phyloP scores from a whole-genome alignment of 1,140 invertebrate species.

The Aradophagus sp. region DNA sequence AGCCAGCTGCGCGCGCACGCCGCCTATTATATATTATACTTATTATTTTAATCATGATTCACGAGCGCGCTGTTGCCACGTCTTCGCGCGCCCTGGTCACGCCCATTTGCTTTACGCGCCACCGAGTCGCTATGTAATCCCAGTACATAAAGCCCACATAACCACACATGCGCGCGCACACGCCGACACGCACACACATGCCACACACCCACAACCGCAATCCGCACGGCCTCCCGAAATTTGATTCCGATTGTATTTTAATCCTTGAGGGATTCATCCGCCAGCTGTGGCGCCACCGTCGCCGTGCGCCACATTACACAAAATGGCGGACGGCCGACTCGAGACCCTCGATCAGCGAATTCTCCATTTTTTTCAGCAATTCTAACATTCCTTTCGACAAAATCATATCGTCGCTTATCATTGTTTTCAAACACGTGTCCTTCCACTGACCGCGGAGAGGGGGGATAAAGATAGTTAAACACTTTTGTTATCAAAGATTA shows the following conservation, averaged over 20 bases:
- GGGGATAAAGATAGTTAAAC: no score
- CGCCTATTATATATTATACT: constrained; percentile 68
- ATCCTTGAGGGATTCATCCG: no score
- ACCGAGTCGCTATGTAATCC: constrained; percentile 34
- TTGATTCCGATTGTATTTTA: no score
- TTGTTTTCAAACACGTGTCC: no score
- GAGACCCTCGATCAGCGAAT: neutral
- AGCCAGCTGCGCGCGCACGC: constrained; percentile 38
- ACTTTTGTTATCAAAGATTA: no score
- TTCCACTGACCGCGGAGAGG: no score
- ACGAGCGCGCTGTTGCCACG: constrained; percentile 69
- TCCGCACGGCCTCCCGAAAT: no score
- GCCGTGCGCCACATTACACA: constrained; percentile 16
- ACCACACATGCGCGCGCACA: constrained; percentile 1
- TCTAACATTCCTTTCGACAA: no score
- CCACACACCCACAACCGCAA: no score
- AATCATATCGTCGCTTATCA: no score
- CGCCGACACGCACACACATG: no score
- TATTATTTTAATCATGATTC: constrained; percentile 76
- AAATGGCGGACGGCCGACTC: constrained; percentile 14
- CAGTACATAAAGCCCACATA: constrained; percentile 15
- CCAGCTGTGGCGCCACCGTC: constrained; percentile 35
- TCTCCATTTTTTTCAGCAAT: no score
- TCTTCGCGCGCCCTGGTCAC: constrained; percentile 61
- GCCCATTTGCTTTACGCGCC: constrained; percentile 65